These are phyloP conservation scores for Phengaris arion DNA, from an alignment of 2,888 invertebrate species.

Conservation along the genomic window DNA sequence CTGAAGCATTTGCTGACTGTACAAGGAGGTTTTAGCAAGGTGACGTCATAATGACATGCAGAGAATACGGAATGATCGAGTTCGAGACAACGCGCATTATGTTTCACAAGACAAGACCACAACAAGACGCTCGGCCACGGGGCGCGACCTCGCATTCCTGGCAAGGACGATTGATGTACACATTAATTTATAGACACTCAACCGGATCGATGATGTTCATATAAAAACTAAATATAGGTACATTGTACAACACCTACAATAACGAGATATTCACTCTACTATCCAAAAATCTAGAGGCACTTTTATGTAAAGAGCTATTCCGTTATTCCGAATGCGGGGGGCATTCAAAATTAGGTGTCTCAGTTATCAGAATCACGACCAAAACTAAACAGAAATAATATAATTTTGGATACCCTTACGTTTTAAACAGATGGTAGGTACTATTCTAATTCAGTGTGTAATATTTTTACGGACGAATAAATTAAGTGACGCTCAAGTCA, in stretches of 20 bases:
- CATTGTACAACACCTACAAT: not conserved
- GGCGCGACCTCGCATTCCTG: slow-evolving; percentile 77
- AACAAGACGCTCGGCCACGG: slow-evolving; percentile 63
- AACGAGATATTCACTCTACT: not conserved
- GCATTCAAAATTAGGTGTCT: no score
- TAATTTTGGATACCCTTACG: no score
- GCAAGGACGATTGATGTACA: slow-evolving; percentile 72
- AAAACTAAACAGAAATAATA: not conserved
- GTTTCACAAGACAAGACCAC: slow-evolving; percentile 68
- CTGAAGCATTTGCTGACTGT: slow-evolving; percentile 23
- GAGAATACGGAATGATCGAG: slow-evolving; percentile 63
- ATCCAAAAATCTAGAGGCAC: not conserved
- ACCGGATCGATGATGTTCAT: slow-evolving; percentile 41
- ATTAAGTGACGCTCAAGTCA: no score
- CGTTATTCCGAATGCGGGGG: no score
- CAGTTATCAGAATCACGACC: not conserved
- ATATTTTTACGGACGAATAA: no score
- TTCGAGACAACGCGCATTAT: slow-evolving; percentile 61
- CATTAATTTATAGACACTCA: slow-evolving; percentile 48
- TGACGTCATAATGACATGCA: slow-evolving; percentile 60
- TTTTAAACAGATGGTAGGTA: no score
- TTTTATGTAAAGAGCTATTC: not conserved
- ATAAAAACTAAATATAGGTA: slow-evolving; percentile 31
- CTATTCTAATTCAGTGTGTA: no score
- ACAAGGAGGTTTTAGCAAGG: slow-evolving; percentile 45